Base-by-base conservation (phyloP, 1,140 invertebrate genomes). In the Cyphomyrmex costatus region DNA sequence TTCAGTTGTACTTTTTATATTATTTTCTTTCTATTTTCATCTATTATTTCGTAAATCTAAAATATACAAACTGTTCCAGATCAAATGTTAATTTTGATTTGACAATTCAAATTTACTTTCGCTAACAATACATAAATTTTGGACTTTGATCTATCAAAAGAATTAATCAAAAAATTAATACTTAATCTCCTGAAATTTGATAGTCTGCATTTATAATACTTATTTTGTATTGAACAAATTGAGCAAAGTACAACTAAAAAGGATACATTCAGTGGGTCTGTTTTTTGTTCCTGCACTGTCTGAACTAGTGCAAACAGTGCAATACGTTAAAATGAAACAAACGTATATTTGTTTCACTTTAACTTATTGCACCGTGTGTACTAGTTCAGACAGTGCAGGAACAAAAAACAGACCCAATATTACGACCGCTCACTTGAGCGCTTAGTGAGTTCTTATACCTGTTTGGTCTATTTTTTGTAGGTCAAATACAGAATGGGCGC, bases 171-270 rank as follows among this genome's bases (percentile, higher is more conserved):
- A 24, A 3, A 21, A 46, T 61, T 19, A 3, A 60, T 58, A 21
- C 21, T 60, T 16, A 68, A 66, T 76, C 19, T 42, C 4, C n/a
- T 14, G 53, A 12, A 1, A 1, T 12, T 5, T 5, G 4, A 1
- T 74, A 74, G n/a, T 7, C 14, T 36, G 3, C 8, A 21, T n/a
- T n/a, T n/a, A n/a, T n/a, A n/a, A n/a, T 33, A 74, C 14, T 12
- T 14, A 4, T 36, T 24, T 60, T 0, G 2, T 60, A 76, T 27
- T 19, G 53, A 58, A 8, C 30, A 42, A 24, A 8, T 58, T 27
- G 8, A 73, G n/a, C 46, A 24, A 71, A 65, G 27, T 65, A 80
- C 36, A 79, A 6, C 51, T 56, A 49, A 88, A 90, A 86, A 68
- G 86, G 60, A 49, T 5, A 49, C 12, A 3, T 14, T 49, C 14